Conservation (phyloP, 2,888 invertebrate genomes). For the Vandiemenella viatica region DNA sequence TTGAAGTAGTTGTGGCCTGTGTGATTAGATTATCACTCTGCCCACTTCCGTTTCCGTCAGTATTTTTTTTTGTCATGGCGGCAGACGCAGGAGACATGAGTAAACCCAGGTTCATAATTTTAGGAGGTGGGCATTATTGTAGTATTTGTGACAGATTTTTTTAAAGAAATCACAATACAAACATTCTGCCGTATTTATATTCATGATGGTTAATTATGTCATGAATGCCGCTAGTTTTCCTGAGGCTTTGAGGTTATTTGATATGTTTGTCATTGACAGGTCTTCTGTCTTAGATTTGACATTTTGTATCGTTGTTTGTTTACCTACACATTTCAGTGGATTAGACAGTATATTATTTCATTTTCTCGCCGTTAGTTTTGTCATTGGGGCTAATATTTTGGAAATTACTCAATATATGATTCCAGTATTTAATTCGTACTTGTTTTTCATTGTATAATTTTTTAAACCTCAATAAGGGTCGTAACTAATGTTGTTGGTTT, state of each 20-base stretch:
- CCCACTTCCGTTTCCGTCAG: constrained; percentile 12
- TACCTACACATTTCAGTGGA: no score
- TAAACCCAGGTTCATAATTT: constrained; percentile 18
- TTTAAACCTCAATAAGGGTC: background rate
- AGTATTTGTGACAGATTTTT: no score
- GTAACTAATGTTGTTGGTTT: background rate
- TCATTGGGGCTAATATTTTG: background rate
- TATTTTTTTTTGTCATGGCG: constrained; percentile 15
- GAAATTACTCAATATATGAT: background rate
- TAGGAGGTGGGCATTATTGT: constrained; percentile 18
- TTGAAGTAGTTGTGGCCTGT: no score
- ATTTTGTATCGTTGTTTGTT: no score
- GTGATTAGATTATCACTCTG: no score
- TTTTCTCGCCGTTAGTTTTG: background rate
- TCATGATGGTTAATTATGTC: no score
- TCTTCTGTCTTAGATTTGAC: no score
- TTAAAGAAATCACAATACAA: no score
- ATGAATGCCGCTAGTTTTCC: no score
- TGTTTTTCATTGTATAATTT: background rate
- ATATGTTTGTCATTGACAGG: no score
- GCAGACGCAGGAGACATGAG: constrained; percentile 8
- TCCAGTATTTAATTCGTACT: background rate
- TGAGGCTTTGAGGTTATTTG: no score
- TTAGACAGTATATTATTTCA: background rate
- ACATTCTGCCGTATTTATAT: no score